Evolutionary conservation across 2,113 vertebrate genomes (phyloP).

Genomic region (Sitta europaea): DNA sequence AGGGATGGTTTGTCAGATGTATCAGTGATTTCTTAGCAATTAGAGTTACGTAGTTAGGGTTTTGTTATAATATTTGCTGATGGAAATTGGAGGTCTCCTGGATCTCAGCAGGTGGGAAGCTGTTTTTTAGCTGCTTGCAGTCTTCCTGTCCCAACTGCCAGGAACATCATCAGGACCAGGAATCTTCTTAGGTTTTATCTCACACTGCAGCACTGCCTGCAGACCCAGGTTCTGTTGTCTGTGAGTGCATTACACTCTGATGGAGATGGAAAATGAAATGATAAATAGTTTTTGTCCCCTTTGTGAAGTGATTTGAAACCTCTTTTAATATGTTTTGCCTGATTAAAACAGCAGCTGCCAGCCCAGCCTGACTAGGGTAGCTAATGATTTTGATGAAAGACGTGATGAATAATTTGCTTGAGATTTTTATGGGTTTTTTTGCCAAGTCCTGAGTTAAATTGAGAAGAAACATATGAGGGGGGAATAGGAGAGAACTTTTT

Average conservation of each 20-base stretch:
- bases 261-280: background rate
- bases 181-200: background rate
- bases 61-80: background rate
- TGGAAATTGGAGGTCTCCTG: background rate
- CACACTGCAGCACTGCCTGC: background rate
- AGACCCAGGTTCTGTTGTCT: background rate
- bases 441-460: background rate
- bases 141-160: background rate
- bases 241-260: background rate
- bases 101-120: background rate
- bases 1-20: background rate
- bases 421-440: background rate
- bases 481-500: background rate
- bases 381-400: background rate
- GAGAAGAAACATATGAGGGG: background rate
- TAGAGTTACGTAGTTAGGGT: rapidly evolving
- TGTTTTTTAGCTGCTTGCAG: background rate
- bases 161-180: background rate
- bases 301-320: background rate
- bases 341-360: background rate
- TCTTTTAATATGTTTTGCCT: background rate
- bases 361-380: background rate
- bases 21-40: background rate
- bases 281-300: background rate
- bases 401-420: background rate